Base-by-base conservation (phyloP, 2,888 invertebrate species). In the Flabesymbios commensalis region DNA sequence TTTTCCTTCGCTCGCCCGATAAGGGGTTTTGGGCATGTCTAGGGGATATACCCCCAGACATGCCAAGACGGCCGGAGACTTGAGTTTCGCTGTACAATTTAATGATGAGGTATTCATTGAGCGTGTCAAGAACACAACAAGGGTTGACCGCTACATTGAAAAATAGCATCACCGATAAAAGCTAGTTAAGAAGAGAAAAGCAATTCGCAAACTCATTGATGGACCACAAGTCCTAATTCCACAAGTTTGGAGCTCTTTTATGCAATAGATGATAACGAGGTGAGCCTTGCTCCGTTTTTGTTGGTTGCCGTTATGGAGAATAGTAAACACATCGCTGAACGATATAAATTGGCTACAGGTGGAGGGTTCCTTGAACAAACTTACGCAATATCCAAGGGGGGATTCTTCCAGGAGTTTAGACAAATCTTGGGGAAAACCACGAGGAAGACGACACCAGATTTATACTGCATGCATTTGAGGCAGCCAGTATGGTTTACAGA, bases 281-380 rank as follows among this genome's bases (percentile, higher is more conserved):
- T 10, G 14, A 29, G 28, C 19, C 49, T 49, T 7, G 49, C 49
- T 14, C 26, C 19, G 49, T 19, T 49, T 19, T 29, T 49, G 22
- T 49, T 29, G 10, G 14, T 26, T 14, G 7, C 24, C 5, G 28
- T 49, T 19, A 14, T 29, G 22, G 49, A 14, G 10, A 7, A 24
- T 29, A 51, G 28, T 24, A 17, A 7, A 32, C 32, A 57, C 32
- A 57, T n/a, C n/a, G n/a, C n/a, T n/a, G n/a, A n/a, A n/a, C n/a
- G n/a, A n/a, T n/a, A 57, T n/a, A n/a, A 32, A 32, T 17, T 57
- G 7, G 54, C 57, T 22, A 36, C 32, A 31, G 26, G 54, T 29
- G 57, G 57, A 22, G 57, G 57, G 22, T 49, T 57, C 28, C 19
- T n/a, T 10, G 33, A 57, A n/a, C 54, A 28, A 32, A 57, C 57